These are phyloP conservation scores for Dasysyrphus albostriatus DNA, from an alignment of 2,888 invertebrate species.

Conservation along the genomic window DNA sequence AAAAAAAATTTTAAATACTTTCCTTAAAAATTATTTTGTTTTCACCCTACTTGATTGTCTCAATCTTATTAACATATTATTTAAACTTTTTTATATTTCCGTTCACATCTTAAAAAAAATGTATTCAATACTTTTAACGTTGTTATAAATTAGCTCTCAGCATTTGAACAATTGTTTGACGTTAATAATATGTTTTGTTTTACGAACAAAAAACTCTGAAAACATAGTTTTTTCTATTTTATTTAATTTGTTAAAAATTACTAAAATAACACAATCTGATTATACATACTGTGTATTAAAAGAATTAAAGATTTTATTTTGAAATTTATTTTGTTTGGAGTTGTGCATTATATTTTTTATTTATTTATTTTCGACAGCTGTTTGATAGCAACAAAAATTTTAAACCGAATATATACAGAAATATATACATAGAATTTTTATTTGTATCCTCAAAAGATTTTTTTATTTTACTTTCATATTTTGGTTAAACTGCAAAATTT, in stretches of 20 bases:
- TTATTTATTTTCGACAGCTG: constrained; percentile 30
- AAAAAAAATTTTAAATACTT: background rate
- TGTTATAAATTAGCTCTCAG: constrained; percentile 47
- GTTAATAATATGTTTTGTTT: constrained; percentile 12
- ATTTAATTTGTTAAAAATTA: constrained; percentile 18
- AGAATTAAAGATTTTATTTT: constrained; percentile 38
- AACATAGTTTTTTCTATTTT: background rate
- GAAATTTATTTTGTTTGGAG: constrained; percentile 33
- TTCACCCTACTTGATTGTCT: constrained; percentile 19
- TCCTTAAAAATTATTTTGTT: constrained; percentile 32
- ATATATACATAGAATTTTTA: constrained; percentile 22
- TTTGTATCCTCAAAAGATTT: constrained; percentile 25
- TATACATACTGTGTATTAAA: constrained; percentile 1
- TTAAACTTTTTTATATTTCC: constrained; percentile 21
- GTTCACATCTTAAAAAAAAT: constrained; percentile 9
- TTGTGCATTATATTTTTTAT: constrained; percentile 45
- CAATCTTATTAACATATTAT: constrained; percentile 28
- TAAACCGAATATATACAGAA: background rate
- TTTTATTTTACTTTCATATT: constrained; percentile 40
- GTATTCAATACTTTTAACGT: background rate
- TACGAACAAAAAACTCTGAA: background rate
- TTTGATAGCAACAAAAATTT: constrained; percentile 16
- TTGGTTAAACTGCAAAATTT: constrained; percentile 30
- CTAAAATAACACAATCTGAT: background rate
- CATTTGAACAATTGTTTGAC: constrained; percentile 3